phyloP scores from a whole-genome alignment of 2,888 invertebrate genomes.

The Nasonia oneida region DNA sequence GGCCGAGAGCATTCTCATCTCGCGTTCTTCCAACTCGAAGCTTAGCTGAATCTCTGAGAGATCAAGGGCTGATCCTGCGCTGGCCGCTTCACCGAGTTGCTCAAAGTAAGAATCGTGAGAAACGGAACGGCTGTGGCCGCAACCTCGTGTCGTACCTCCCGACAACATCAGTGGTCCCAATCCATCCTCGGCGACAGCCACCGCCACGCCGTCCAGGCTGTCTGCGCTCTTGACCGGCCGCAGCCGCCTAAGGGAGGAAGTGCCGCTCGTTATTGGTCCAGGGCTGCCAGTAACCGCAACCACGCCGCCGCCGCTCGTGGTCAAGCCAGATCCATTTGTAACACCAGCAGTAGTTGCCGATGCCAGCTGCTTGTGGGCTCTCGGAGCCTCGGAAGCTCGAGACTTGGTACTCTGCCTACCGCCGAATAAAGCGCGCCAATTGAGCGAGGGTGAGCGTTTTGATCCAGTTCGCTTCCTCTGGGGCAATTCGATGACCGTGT shows the following conservation, averaged over 20 bases:
- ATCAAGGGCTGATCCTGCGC: slow-evolving; percentile 81
- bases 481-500: slow-evolving; percentile 95
- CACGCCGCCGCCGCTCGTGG: background rate
- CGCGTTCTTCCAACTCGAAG: slow-evolving; percentile 91
- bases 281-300: background rate
- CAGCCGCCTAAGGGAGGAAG: slow-evolving; percentile 77
- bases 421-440: slow-evolving; percentile 90
- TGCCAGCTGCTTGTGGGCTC: slow-evolving; percentile 14
- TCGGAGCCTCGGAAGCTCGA: background rate
- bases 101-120: slow-evolving; percentile 97
- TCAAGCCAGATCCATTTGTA: background rate
- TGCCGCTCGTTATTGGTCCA: background rate
- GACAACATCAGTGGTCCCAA: slow-evolving; percentile 79
- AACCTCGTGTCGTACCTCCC: slow-evolving; percentile 74
- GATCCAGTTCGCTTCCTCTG: slow-evolving; percentile 85
- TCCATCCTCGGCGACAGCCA: slow-evolving; percentile 77
- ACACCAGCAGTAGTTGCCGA: background rate
- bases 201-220: slow-evolving; percentile 82
- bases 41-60: slow-evolving; percentile 91
- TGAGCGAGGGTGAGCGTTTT: slow-evolving; percentile 85
- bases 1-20: slow-evolving; percentile 93
- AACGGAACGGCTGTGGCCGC: slow-evolving; percentile 85
- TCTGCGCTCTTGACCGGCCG: slow-evolving; percentile 87
- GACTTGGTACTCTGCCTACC: slow-evolving; percentile 67
- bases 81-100: slow-evolving; percentile 83